These are phyloP conservation scores for Planiliza haematocheilus DNA, from an alignment of 2,113 vertebrate genomes.

Conservation along the genomic window DNA sequence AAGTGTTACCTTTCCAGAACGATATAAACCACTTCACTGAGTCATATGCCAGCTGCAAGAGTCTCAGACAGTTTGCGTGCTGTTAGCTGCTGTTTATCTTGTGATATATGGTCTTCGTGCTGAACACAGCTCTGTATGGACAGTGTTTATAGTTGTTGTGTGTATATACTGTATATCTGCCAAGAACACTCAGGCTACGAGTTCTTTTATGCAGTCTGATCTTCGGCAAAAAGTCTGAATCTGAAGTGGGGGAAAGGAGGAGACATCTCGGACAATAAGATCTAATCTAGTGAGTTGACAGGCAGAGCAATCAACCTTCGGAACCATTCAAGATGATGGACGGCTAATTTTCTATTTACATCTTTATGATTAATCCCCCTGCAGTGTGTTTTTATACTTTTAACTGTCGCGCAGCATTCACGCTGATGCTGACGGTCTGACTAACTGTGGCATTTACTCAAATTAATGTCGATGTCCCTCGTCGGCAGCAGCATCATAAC, in stretches of 20 bases:
- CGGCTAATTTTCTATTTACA: slow-evolving; percentile 61
- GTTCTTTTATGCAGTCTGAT: slow-evolving; percentile 1
- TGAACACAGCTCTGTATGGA: not conserved
- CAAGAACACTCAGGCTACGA: not conserved
- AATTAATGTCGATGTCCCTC: slow-evolving; percentile 60
- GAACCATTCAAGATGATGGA: slow-evolving; percentile 58
- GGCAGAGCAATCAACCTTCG: slow-evolving; percentile 50
- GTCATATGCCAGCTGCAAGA: slow-evolving; percentile 23
- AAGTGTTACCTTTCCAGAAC: slow-evolving; percentile 42
- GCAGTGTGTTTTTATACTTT: slow-evolving; percentile 51
- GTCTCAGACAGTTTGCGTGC: slow-evolving; percentile 25
- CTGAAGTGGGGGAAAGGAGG: not conserved
- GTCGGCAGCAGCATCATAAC: slow-evolving; percentile 41
- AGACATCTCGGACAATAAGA: slow-evolving; percentile 15
- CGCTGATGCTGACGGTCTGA: slow-evolving; percentile 57
- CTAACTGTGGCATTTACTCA: slow-evolving; percentile 64
- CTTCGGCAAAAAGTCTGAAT: slow-evolving; percentile 20
- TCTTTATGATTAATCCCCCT: slow-evolving; percentile 53
- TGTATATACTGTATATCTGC: not conserved
- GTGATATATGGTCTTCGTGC: not conserved
- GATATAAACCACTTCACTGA: slow-evolving; percentile 33
- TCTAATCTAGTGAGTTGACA: slow-evolving; percentile 48
- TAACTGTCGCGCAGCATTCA: slow-evolving; percentile 47
- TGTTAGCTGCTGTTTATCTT: slow-evolving; percentile 17
- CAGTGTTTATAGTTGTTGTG: not conserved